Evolutionary conservation across 1,140 invertebrate species (phyloP).

Genomic region (Drosophila nasuta): DNA sequence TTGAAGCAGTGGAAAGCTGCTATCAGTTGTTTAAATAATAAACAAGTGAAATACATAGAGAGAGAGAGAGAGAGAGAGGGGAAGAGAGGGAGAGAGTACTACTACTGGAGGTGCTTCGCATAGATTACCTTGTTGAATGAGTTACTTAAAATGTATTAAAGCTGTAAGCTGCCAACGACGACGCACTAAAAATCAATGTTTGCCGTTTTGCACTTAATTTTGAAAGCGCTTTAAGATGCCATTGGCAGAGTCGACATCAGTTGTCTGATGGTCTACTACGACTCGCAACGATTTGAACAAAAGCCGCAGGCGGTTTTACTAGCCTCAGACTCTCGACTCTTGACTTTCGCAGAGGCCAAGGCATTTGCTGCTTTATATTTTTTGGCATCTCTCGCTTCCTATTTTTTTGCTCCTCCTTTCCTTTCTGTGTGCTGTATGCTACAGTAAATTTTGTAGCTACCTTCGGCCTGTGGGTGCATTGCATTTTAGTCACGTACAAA

Average conservation of each 20-base stretch:
- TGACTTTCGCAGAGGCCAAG: neutral
- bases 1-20: neutral
- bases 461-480: slow-evolving; percentile 46
- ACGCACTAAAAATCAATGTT: slow-evolving; percentile 64
- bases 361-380: slow-evolving; percentile 9
- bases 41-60: neutral
- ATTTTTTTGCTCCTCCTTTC: neutral
- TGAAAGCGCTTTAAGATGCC: slow-evolving; percentile 41
- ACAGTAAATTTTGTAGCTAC: slow-evolving; percentile 31
- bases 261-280: neutral
- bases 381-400: slow-evolving; percentile 20
- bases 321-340: slow-evolving; percentile 3
- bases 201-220: slow-evolving; percentile 65
- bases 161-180: slow-evolving; percentile 11
- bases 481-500: slow-evolving; percentile 78
- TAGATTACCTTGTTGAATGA: slow-evolving; percentile 20
- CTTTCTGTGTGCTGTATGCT: neutral
- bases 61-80: too few species aligned
- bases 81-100: neutral
- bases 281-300: slow-evolving; percentile 33
- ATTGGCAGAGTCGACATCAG: slow-evolving; percentile 14
- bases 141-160: slow-evolving; percentile 19
- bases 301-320: slow-evolving; percentile 14
- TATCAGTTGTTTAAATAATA: slow-evolving; percentile 1
- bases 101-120: neutral